These are phyloP conservation scores for Drosophila subsilvestris DNA, from an alignment of 2,888 invertebrate genomes.

Conservation along the genomic window DNA sequence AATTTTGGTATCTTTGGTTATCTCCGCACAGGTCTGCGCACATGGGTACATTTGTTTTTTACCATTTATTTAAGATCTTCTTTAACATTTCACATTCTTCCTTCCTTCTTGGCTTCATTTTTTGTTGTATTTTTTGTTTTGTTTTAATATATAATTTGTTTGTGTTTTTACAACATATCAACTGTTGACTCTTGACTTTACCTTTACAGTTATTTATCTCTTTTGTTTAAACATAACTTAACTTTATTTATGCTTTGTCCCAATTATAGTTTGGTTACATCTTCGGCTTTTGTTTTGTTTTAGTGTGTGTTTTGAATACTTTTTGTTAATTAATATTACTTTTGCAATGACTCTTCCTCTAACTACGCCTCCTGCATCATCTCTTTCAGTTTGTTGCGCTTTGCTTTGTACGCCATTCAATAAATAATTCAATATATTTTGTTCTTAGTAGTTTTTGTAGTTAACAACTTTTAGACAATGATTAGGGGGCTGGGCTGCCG, in stretches of 20 bases:
- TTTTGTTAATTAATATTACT: conserved; percentile 44
- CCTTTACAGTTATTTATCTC: conserved; percentile 66
- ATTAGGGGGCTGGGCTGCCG: conserved; percentile 29
- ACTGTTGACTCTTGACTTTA: conserved; percentile 77
- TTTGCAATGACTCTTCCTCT: conserved; percentile 39
- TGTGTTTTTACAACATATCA: conserved; percentile 75
- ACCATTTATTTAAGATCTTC: conserved; percentile 43
- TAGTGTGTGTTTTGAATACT: conserved; percentile 57
- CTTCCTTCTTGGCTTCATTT: conserved; percentile 47
- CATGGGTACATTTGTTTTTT: conserved; percentile 17
- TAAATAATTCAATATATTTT: conserved; percentile 52
- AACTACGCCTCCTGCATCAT: conserved; percentile 10
- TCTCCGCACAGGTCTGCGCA: conserved; percentile 38
- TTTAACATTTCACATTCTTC: conserved; percentile 39
- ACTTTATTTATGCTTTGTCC: conserved; percentile 63
- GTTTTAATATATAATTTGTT: conserved; percentile 48
- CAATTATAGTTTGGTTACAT: conserved; percentile 51
- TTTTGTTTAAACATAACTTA: conserved; percentile 72
- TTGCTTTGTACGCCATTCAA: conserved; percentile 39
- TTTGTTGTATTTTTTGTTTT: conserved; percentile 47
- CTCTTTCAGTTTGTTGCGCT: conserved; percentile 22
- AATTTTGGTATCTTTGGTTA: conserved; percentile 54
- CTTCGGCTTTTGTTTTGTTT: conserved; percentile 41
- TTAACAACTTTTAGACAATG: conserved; percentile 51
- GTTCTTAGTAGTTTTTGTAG: conserved; percentile 42